Evolutionary conservation across 2,888 invertebrate species (phyloP).

Genomic region (Nowickia ferox): DNA sequence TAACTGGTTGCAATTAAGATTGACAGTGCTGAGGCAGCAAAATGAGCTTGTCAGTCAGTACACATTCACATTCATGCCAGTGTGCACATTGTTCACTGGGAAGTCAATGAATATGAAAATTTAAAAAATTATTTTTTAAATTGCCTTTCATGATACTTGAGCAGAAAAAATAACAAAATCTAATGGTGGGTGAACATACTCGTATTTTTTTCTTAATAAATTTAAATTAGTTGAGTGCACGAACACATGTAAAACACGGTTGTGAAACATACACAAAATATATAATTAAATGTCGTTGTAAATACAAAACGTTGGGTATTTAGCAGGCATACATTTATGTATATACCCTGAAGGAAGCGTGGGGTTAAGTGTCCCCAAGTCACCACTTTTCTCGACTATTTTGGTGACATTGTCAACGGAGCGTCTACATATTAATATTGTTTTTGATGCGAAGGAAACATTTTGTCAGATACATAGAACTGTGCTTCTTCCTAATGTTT

Average conservation of each 20-base stretch:
- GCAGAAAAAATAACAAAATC: conserved; percentile 18
- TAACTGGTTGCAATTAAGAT: conserved; percentile 69
- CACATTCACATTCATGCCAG: background rate
- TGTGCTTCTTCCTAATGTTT: too few relatives aligned
- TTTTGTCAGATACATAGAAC: too few relatives aligned
- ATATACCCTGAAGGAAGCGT: too few relatives aligned
- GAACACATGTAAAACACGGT: conserved; percentile 18
- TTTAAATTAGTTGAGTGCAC: conserved; percentile 47
- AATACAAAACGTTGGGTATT: background rate
- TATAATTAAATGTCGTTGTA: conserved; percentile 29
- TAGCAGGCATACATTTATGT: too few relatives aligned
- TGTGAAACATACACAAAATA: conserved; percentile 36
- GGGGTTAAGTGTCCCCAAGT: too few relatives aligned
- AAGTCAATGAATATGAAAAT: conserved; percentile 44
- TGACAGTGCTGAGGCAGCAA: conserved; percentile 57
- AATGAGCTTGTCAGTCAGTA: conserved; percentile 18
- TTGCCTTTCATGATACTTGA: conserved; percentile 28
- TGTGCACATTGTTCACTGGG: conserved; percentile 32
- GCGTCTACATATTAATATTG: too few relatives aligned
- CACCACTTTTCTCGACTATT: too few relatives aligned
- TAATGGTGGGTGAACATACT: conserved; percentile 54
- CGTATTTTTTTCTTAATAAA: conserved; percentile 44
- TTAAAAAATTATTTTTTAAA: conserved; percentile 43
- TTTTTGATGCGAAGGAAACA: too few relatives aligned
- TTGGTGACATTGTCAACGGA: too few relatives aligned